Base-by-base conservation (phyloP, 1,140 invertebrate genomes). In the Chionoecetes opilio region DNA sequence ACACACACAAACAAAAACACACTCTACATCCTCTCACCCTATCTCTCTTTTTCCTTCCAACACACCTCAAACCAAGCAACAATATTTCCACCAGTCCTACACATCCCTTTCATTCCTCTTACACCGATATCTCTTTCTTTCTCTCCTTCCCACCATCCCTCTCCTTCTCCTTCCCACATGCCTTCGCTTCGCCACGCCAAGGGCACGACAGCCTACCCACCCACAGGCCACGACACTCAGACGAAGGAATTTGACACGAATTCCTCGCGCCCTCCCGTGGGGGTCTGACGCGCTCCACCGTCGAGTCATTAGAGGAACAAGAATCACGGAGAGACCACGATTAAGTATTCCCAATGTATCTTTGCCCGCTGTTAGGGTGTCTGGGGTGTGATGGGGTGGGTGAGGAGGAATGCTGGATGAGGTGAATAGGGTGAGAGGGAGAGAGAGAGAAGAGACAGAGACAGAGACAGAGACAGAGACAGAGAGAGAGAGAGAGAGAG, bases 311-410 rank as follows among this genome's bases (percentile, higher is more conserved):
- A 90, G 46, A 9, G 88, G 88, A 38, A 92, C 46, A 37, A 37
- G 32, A 92, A 75, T 92, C 91, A 82, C 63, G 91, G 91, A 32
- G 34, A 92, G 34, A 92, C 63, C 63, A n/a, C 91, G 63, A 92
- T 92, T 92, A 92, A 29, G 84, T 92, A 92, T 92, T 34, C 91
- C 21, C 63, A 92, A 92, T 92, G 75, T 92, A 82, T 92, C 91
- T 92, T n/a, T 75, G 32, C 91, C 91, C 91, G 91, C 91, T 92
- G 75, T 92, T 92, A 37, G 82, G 91, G 63, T 84, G 63, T 82
- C 31, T 82, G 75, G 37, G 75, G 91, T 63, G 17, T 32, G 0
- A 3, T 21, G 75, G 75, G 41, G 3, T 31, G 82, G 82, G 29
- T 34, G 37, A 14, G 85, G 21, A 86, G 38, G 82, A 93, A 41